Conservation (phyloP, 2,113 vertebrate species). For the Philantomba maxwellii region DNA sequence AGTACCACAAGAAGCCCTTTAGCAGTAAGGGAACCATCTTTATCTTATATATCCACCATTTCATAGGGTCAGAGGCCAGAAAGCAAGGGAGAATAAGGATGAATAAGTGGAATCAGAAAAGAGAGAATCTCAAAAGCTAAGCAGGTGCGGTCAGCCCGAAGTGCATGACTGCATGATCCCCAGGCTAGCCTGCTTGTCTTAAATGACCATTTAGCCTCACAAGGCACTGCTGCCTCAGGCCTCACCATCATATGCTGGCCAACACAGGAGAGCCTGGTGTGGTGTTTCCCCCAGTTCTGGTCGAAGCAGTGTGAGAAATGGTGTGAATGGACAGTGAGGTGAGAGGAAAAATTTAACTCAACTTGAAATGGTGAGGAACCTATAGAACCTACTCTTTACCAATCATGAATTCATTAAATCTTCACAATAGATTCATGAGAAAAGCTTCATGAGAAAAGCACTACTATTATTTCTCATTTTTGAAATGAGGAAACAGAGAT, state of each 20-base stretch:
- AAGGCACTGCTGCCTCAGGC: not conserved
- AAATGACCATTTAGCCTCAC: not conserved
- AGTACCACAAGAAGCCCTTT: not conserved
- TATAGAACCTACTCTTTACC: not conserved
- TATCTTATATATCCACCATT: not conserved
- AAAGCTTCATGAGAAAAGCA: not conserved
- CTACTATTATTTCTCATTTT: not conserved
- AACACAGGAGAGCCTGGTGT: not conserved
- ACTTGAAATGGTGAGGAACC: not conserved
- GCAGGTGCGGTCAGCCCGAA: not conserved
- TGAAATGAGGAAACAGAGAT: not conserved
- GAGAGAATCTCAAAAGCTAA: not conserved
- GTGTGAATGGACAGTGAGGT: not conserved
- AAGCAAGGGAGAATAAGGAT: not conserved
- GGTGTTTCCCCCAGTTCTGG: not conserved
- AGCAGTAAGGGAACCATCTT: not conserved
- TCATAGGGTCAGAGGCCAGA: not conserved
- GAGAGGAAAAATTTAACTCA: not conserved
- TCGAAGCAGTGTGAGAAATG: not conserved
- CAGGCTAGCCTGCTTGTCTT: not conserved
- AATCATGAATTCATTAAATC: not conserved
- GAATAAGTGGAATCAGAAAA: not conserved
- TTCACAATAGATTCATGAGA: not conserved
- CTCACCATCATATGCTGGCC: not conserved
- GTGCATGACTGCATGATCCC: accelerated